Conservation (phyloP, 2,113 vertebrate genomes). For the Cricetomys ansorgei region DNA sequence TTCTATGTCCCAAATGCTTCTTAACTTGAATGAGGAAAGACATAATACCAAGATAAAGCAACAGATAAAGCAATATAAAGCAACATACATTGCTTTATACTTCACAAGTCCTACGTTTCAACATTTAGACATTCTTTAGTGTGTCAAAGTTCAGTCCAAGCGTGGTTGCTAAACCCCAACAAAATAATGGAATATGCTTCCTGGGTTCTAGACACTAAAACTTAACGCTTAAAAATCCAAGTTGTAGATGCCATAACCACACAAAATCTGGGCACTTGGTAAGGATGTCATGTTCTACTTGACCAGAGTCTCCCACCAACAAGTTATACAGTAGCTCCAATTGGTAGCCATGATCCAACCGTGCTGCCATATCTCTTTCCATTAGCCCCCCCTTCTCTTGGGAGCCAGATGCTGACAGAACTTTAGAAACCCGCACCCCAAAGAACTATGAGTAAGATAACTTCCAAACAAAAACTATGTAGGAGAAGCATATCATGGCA, state of each 20-base stretch:
- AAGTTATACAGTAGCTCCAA: background rate
- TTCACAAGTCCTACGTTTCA: background rate
- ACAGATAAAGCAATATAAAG: no score
- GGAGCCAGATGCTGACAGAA: background rate
- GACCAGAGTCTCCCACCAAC: background rate
- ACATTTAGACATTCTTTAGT: background rate
- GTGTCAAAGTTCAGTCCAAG: background rate
- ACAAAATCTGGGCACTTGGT: background rate
- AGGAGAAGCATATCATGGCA: background rate
- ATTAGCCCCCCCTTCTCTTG: background rate
- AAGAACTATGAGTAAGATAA: background rate
- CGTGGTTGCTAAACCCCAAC: background rate
- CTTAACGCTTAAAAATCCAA: background rate
- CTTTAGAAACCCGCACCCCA: background rate
- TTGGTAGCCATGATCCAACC: background rate
- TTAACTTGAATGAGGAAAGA: background rate
- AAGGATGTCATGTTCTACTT: background rate
- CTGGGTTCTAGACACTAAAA: background rate
- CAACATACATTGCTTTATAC: background rate
- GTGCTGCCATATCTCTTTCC: background rate
- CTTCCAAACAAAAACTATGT: background rate
- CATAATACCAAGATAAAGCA: background rate
- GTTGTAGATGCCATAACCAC: background rate
- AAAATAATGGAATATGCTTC: background rate
- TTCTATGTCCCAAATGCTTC: constrained; percentile 4